phyloP scores from a whole-genome alignment of 2,797 vertebrate species.

The Lithobates sylvaticus region DNA sequence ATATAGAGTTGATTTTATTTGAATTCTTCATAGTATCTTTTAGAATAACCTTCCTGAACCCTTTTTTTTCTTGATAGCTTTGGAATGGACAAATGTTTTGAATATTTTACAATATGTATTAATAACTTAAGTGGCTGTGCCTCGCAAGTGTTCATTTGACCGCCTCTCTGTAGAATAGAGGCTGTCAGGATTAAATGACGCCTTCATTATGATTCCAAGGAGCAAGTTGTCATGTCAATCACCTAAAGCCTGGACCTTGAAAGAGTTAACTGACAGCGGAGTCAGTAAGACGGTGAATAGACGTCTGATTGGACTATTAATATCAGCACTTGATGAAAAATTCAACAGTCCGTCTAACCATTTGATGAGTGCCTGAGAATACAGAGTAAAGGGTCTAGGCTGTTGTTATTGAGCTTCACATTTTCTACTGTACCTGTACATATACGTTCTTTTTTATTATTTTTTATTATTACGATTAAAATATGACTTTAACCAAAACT shows the following conservation, averaged over 20 bases:
- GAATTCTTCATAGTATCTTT: conserved; percentile 42
- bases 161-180: conserved; percentile 58
- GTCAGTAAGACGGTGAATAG: conserved; percentile 4
- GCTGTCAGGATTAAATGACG: conserved; percentile 61
- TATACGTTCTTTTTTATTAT: too few species aligned
- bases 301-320: conserved; percentile 29
- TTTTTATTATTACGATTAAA: too few species aligned
- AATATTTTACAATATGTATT: conserved; percentile 70
- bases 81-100: conserved; percentile 62
- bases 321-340: conserved; percentile 32
- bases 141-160: conserved; percentile 63
- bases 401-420: conserved; percentile 5
- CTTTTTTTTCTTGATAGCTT: conserved; percentile 50
- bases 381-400: neutral
- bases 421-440: too few species aligned
- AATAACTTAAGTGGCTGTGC: conserved; percentile 66
- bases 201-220: conserved; percentile 60
- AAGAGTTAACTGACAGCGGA: conserved; percentile 39
- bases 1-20: conserved; percentile 31
- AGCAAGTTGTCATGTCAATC: conserved; percentile 29
- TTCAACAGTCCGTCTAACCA: conserved; percentile 2
- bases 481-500: too few species aligned
- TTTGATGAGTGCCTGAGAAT: conserved; percentile 10
- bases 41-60: conserved; percentile 61
- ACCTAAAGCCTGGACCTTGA: conserved; percentile 18